Percentiles rank a stretch among this genome's conserved stretches.
Evolutionary conservation across 2,797 vertebrate species (phyloP).

Genomic region (Parauchenoglanis punctatus): DNA sequence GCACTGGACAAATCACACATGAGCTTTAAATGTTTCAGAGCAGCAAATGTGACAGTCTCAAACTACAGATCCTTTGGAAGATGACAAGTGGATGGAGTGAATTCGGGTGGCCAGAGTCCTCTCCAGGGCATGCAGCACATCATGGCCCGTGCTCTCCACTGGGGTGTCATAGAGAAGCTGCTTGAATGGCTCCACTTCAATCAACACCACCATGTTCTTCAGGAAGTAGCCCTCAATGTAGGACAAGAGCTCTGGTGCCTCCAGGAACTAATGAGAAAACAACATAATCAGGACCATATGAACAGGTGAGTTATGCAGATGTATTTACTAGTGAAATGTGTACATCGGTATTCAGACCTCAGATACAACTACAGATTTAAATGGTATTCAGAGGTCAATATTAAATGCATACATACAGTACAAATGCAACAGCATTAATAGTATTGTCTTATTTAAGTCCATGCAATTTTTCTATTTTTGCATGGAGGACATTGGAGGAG

Average conservation of each 20-base stretch:
- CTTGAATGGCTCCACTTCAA: constrained; percentile 95
- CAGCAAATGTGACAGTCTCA: constrained; percentile 66
- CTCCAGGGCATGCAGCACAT: constrained; percentile 91
- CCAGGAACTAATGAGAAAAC: constrained; percentile 82
- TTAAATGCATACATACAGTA: neutral
- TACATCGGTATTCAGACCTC: neutral
- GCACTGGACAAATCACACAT: constrained; percentile 28
- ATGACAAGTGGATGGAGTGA: constrained; percentile 97
- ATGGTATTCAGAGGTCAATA: neutral
- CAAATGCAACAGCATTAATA: neutral
- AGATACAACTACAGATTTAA: neutral
- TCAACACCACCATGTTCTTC: constrained; percentile 97
- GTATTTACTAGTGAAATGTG: neutral
- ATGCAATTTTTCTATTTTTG: neutral
- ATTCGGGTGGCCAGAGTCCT: constrained; percentile 91
- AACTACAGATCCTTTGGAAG: constrained; percentile 95
- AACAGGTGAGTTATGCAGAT: neutral
- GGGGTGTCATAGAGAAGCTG: constrained; percentile 91
- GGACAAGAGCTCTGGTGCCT: constrained; percentile 86
- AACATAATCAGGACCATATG: neutral
- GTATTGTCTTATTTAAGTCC: neutral
- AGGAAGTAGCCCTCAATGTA: constrained; percentile 97
- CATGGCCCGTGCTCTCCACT: constrained; percentile 82
- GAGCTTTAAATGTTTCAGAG: constrained; percentile 12
- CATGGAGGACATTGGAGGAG: neutral